phyloP scores from a whole-genome alignment of 2,113 vertebrate species.

The Tauraco erythrolophus region DNA sequence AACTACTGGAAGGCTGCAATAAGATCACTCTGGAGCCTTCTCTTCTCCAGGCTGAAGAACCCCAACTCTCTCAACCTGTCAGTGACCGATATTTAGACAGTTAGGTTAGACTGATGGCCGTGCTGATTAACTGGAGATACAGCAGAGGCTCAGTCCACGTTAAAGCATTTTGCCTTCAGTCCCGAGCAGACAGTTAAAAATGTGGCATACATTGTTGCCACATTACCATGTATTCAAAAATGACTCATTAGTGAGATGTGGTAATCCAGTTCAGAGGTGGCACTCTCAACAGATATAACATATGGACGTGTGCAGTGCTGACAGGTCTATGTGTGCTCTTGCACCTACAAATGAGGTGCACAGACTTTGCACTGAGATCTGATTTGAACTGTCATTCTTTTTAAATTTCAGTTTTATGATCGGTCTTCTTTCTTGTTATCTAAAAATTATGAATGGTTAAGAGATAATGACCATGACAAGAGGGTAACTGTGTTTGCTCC shows the following conservation, averaged over 20 bases:
- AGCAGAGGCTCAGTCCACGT: background rate
- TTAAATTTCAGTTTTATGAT: background rate
- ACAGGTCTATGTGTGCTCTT: background rate
- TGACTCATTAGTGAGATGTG: background rate
- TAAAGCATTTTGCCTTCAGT: background rate
- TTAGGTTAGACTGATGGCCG: background rate
- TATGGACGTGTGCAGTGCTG: background rate
- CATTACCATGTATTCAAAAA: background rate
- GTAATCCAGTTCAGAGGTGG: background rate
- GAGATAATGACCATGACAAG: background rate
- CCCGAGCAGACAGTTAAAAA: background rate
- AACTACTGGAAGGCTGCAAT: too few species aligned
- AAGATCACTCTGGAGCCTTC: too few species aligned
- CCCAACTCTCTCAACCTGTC: background rate
- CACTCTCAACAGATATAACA: background rate
- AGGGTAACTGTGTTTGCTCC: constrained; percentile 5
- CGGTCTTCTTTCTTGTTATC: background rate
- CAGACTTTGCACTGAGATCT: background rate
- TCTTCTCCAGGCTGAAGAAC: too few species aligned
- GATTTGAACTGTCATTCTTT: background rate
- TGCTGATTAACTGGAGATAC: background rate
- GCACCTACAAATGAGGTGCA: background rate
- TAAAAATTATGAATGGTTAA: background rate
- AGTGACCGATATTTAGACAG: background rate
- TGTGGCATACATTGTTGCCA: background rate